Base-by-base conservation (phyloP, 2,797 vertebrate species). In the Dipus sagitta region DNA sequence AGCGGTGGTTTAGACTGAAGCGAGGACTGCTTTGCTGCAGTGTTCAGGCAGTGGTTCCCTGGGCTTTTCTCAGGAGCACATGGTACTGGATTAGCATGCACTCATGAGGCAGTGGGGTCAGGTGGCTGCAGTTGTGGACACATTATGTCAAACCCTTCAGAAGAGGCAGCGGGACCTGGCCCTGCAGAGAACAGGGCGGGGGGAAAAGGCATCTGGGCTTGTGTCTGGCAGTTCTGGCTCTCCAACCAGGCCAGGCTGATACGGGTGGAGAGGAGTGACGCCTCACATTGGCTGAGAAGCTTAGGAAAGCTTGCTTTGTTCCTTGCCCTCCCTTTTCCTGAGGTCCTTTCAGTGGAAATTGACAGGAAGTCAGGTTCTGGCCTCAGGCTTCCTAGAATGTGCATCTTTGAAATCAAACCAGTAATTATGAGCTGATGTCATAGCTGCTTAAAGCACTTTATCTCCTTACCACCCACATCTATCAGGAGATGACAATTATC, bases 361-460 rank as follows among this genome's bases (percentile, higher is more conserved):
- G 2, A 8, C 3, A 42, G 32, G 47, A 77, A 15, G 38, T 28
- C 2, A 11, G 47, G 5, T 52, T 75, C 60, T 58, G 42, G 21
- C 70, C 52, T 76, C 9, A 0, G 2, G 30, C 34, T 72, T 82
- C 85, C 88, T 88, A 65, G 88, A 79, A 95, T 76, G 23, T 4
- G 0, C 64, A 32, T 75, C 76, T 94, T 90, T 65, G 82, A 94
- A 92, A 94, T 92, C 26, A 70, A 74, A 90, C 30, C 67, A 74
- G 64, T 74, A 72, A 86, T 75, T 86, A 54, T 3, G 24, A 17
- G 28, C 82, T 93, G 80, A 34, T 87, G 60, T 87, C 54, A 67
- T 38, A 74, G 84, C 76, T 28, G 0, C 62, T 76, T 74, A 34
- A 76, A 95, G 79, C 47, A 17, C 83, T 68, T 86, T 20, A 14